Conservation (phyloP, 2,113 vertebrate genomes). For the Indicator indicator region DNA sequence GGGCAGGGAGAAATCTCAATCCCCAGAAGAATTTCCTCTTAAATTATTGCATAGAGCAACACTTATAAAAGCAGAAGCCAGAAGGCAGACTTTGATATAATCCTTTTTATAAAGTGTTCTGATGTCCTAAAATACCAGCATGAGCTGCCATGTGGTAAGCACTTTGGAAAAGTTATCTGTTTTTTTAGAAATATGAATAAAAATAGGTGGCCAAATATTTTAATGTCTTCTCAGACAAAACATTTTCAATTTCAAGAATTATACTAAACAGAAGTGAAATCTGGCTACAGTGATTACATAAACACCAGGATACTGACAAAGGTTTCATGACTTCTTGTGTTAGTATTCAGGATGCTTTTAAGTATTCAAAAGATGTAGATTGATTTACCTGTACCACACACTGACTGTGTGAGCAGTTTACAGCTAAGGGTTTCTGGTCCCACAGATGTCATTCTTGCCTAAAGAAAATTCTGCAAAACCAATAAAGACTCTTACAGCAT, state of each 20-base stretch:
- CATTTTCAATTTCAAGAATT: background rate
- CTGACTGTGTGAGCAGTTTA: background rate
- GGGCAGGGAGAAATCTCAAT: slow-evolving; percentile 13
- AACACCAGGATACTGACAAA: background rate
- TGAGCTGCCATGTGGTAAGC: background rate
- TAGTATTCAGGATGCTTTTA: background rate
- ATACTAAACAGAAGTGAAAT: background rate
- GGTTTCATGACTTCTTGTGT: background rate
- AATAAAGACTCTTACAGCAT: background rate
- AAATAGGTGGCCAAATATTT: background rate
- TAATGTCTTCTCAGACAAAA: background rate
- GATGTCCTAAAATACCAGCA: slow-evolving; percentile 9
- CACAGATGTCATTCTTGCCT: background rate
- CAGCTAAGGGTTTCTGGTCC: background rate
- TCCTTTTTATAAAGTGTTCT: slow-evolving; percentile 1
- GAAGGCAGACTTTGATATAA: slow-evolving; percentile 41
- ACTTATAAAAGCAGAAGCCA: background rate
- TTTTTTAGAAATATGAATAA: background rate
- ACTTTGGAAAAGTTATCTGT: background rate
- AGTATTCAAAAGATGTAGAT: background rate
- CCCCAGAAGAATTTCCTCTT: slow-evolving; percentile 33
- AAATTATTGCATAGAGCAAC: slow-evolving; percentile 18
- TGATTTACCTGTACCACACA: background rate
- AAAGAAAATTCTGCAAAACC: background rate
- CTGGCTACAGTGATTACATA: background rate